phyloP scores from a whole-genome alignment of 2,113 vertebrate species.

The human (Homo sapiens) region GRCh38 chr1:186044501-186045000 shows the following conservation, averaged over 20 bases:
- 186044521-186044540: neutral
- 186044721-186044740: neutral
- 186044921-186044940: neutral
- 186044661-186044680: neutral
- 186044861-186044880: neutral
- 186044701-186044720: neutral
- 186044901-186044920: neutral
- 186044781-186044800: conserved; percentile 23
- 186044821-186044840: neutral
- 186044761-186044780: neutral
- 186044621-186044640: neutral
- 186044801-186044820: neutral
- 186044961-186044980: neutral
- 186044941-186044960: neutral
- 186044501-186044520: neutral
- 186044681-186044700: neutral
- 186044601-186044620: neutral
- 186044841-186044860: conserved; percentile 17
- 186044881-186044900: conserved; percentile 35
- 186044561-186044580: neutral
- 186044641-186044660: neutral
- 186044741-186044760: neutral
- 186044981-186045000: conserved; percentile 46
- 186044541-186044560: neutral
- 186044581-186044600: neutral